A percentile compares a stretch with the other conserved stretches of the same genome.
These are phyloP conservation scores for Thalassophryne amazonica DNA, from an alignment of 2,797 vertebrate species.

Conservation along the genomic window DNA sequence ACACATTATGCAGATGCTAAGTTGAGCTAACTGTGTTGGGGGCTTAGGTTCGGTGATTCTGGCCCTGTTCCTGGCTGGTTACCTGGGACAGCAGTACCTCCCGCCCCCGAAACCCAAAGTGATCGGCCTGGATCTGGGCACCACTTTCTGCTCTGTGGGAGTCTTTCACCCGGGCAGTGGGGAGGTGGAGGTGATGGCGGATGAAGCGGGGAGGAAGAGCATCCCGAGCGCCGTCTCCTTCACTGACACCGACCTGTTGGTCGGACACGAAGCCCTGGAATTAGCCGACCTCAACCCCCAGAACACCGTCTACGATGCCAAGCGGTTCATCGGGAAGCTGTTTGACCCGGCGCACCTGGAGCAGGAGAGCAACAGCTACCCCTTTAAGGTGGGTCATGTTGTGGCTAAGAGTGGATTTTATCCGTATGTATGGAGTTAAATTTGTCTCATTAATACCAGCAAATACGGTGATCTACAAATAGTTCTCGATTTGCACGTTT, in stretches of 20 bases:
- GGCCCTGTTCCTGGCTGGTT: constrained; percentile 92
- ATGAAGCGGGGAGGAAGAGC: constrained; percentile 85
- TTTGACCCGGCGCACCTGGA: constrained; percentile 83
- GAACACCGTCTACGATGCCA: constrained; percentile 94
- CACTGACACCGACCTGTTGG: constrained; percentile 74
- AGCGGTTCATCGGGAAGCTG: constrained; percentile 94
- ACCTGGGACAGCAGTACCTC: constrained; percentile 94
- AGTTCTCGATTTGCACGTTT: too few relatives aligned
- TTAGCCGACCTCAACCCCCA: constrained; percentile 86
- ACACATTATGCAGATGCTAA: neutral
- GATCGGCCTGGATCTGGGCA: constrained; percentile 93
- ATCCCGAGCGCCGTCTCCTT: constrained; percentile 94
- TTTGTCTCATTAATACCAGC: too few relatives aligned
- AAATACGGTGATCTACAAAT: too few relatives aligned
- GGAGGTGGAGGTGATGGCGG: constrained; percentile 87
- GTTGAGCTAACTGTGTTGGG: neutral
- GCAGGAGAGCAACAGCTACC: constrained; percentile 87
- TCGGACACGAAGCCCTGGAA: constrained; percentile 89
- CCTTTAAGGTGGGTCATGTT: constrained; percentile 84
- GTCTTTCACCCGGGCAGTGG: constrained; percentile 93
- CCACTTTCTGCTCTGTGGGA: constrained; percentile 94
- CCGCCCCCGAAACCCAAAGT: constrained; percentile 91
- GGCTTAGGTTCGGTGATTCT: constrained; percentile 88
- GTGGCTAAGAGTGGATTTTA: neutral
- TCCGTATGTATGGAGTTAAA: too few relatives aligned